These are phyloP conservation scores for Acanthochromis polyacanthus DNA, from an alignment of 2,113 vertebrate species.

Conservation along the genomic window DNA sequence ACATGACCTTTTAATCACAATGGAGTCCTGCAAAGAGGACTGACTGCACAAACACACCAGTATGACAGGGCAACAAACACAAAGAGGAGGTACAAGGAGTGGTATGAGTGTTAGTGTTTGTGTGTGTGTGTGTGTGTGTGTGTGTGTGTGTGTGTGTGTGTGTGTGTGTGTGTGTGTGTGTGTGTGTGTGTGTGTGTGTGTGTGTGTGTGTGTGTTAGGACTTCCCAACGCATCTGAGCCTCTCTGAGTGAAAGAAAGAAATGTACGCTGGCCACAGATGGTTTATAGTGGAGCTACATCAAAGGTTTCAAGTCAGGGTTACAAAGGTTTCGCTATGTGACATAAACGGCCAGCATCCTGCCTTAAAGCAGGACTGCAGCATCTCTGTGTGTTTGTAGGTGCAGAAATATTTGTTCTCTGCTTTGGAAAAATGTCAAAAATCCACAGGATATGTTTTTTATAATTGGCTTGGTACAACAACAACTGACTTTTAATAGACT, in stretches of 20 bases:
- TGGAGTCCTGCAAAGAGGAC: not conserved
- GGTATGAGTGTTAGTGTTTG: not conserved
- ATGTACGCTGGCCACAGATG: constrained; percentile 11
- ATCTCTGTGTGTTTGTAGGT: too few species aligned
- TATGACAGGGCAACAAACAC: not conserved
- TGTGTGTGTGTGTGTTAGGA: too few species aligned
- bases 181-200: too few species aligned
- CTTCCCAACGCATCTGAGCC: too few species aligned
- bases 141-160: too few species aligned
- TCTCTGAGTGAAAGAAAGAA: constrained; percentile 29
- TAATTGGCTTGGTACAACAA: not conserved
- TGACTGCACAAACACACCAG: not conserved
- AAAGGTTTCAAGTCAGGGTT: constrained; percentile 25
- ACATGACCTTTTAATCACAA: not conserved
- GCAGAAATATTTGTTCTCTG: too few species aligned
- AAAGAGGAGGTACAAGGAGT: not conserved
- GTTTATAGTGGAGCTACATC: constrained; percentile 39
- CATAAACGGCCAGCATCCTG: constrained; percentile 1
- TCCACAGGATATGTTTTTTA: too few species aligned
- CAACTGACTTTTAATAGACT: not conserved
- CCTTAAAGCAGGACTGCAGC: not conserved
- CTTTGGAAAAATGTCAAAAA: too few species aligned
- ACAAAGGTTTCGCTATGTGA: constrained; percentile 13
- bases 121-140: too few species aligned
- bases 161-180: too few species aligned